Evolutionary conservation across 2,888 invertebrate genomes (phyloP).

Genomic region (Yponomeuta evonymella): DNA sequence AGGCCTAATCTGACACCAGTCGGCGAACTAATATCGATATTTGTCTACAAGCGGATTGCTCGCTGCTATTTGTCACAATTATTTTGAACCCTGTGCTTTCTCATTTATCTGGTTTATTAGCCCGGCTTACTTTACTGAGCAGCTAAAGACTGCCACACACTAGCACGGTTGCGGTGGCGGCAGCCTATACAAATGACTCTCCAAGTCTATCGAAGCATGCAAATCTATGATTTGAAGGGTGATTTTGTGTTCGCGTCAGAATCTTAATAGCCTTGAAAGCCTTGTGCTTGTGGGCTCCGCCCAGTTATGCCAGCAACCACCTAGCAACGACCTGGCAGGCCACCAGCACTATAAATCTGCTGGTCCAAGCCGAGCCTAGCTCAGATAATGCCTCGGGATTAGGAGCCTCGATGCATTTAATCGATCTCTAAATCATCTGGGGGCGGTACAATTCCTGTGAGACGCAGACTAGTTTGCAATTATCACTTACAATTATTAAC

Average conservation of each 20-base stretch:
- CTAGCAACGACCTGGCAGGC: not conserved
- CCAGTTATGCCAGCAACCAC: not conserved
- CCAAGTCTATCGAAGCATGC: no score
- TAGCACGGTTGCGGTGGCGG: no score
- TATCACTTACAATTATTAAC: not conserved
- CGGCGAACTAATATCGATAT: not conserved
- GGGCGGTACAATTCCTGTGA: not conserved
- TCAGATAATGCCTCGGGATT: constrained; percentile 56
- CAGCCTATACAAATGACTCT: no score
- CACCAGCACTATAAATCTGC: constrained; percentile 42
- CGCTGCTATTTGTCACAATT: not conserved
- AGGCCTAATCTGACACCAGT: no score
- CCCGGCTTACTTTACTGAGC: not conserved
- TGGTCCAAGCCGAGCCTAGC: constrained; percentile 32
- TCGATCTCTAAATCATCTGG: constrained; percentile 1
- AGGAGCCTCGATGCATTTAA: constrained; percentile 38
- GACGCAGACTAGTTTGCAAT: not conserved
- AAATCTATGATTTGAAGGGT: no score
- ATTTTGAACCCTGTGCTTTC: not conserved
- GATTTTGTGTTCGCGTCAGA: no score
- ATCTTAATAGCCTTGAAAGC: not conserved
- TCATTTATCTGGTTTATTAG: not conserved
- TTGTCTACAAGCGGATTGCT: not conserved
- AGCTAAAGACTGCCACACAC: not conserved
- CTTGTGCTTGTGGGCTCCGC: not conserved